Evolutionary conservation across 2,113 vertebrate species (phyloP), one percentile per base, ranked within the genome.

Genomic region (Myiopsitta monachus): DNA sequence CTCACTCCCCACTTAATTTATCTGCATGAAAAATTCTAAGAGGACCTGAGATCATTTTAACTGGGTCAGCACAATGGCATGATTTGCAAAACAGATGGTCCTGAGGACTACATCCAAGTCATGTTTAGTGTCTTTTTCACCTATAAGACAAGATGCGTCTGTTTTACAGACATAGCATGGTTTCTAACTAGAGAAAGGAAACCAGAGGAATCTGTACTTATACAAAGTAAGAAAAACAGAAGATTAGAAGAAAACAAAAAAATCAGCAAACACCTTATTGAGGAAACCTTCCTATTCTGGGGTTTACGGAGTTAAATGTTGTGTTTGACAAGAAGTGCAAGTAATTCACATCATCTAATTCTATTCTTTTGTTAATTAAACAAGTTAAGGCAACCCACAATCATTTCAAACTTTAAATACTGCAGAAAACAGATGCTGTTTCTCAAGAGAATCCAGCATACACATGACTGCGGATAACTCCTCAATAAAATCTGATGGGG

Each of bases 361-460:
- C 57, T 62, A 82, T 41, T 12, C 44, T 87, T 92, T 79, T 82
- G 38, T 82, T 96, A 94, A 95, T 93, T 77, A 80, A 94, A 88
- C 18, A 54, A 84, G 24, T 68, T 61, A 90, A 57, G 27, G 79
- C 31, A 79, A 88, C 8, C 33, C 54, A 69, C 44, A 88, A 78
- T 39, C 54, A 63, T 83, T 89, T 94, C n/a, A 77, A 70, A 89
- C 54, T 43, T 91, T 74, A 96, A 95, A 95, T 74, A 62, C 74
- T 74, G 67, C 62, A 94, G 91, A 96, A 92, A 94, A 79, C 94
- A 96, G 96, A 96, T 97, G 95, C 57, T 87, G 64, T 82, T 90
- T 96, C 94, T 92, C 92, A 62, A 54, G 95, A 89, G 88, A 94
- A 85, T 54, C 54, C 47, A 91, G 44, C 74, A 83, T 10, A 47